Evolutionary conservation across 2,113 vertebrate species (phyloP).

Genomic region (Phaethornis superciliosus): DNA sequence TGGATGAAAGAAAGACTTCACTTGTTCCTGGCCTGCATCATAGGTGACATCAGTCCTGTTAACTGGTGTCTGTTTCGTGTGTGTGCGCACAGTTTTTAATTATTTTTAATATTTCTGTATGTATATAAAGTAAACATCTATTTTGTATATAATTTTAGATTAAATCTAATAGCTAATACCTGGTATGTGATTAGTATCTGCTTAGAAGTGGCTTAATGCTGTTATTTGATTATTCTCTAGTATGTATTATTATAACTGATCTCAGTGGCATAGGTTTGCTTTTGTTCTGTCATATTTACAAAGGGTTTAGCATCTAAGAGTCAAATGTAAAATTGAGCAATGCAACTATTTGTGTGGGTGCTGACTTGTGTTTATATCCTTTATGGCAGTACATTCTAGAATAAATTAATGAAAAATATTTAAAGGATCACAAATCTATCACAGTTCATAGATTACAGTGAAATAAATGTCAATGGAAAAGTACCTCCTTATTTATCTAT

Average conservation of each 20-base stretch:
- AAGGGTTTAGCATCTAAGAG: neutral
- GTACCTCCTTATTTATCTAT: neutral
- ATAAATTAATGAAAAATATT: neutral
- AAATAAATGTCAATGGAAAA: neutral
- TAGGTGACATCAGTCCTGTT: neutral
- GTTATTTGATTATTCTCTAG: conserved; percentile 1
- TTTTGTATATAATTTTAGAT: neutral
- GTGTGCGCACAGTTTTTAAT: neutral
- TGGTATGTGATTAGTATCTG: neutral
- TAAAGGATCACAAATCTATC: neutral
- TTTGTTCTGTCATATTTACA: neutral
- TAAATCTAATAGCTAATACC: neutral
- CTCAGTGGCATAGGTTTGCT: neutral
- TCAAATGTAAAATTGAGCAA: neutral
- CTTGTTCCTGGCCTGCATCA: neutral
- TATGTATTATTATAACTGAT: neutral
- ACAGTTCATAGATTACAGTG: neutral
- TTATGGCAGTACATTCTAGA: neutral
- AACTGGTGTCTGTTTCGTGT: neutral
- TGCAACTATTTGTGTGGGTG: neutral
- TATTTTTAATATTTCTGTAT: neutral
- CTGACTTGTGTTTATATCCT: neutral
- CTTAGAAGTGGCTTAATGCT: neutral
- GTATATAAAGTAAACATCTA: neutral
- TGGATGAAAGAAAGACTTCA: neutral